Conservation (phyloP, 1,140 invertebrate genomes). For the Mylabris phalerata region DNA sequence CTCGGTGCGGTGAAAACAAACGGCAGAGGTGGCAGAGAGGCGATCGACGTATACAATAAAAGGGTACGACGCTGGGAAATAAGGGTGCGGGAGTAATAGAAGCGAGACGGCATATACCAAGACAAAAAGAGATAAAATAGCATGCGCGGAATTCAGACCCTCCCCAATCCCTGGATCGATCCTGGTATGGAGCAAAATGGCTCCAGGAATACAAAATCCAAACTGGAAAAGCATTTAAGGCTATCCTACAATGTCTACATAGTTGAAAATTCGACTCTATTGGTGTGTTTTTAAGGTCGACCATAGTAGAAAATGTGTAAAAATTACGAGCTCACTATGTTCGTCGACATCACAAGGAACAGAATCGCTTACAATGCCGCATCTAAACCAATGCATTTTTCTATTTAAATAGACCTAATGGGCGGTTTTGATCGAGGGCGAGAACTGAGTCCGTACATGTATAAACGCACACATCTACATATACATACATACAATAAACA, state of each 20-base stretch:
- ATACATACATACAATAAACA: not conserved
- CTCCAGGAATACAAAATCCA: constrained; percentile 37
- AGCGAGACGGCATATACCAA: constrained; percentile 33
- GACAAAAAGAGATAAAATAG: constrained; percentile 43
- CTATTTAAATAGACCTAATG: constrained; percentile 35
- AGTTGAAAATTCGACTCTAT: constrained; percentile 33
- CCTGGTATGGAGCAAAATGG: constrained; percentile 40
- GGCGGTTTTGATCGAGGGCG: constrained; percentile 19
- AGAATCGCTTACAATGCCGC: constrained; percentile 27
- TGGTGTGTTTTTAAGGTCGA: constrained; percentile 37
- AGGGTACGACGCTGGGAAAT: constrained; percentile 22
- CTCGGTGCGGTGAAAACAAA: not conserved
- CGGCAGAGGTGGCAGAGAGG: not conserved
- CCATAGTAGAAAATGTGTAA: constrained; percentile 24
- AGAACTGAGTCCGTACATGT: not conserved
- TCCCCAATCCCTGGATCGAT: constrained; percentile 40
- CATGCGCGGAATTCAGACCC: constrained; percentile 40
- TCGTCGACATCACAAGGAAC: constrained; percentile 35
- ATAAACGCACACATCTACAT: not conserved
- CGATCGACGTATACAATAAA: not conserved
- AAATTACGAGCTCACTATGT: constrained; percentile 32
- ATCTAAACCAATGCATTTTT: constrained; percentile 36
- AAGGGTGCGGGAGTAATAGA: constrained; percentile 34
- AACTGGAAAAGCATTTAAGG: constrained; percentile 40
- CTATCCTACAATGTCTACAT: constrained; percentile 10